A percentile compares a stretch with the other conserved stretches of the same genome.
Conservation (phyloP, 2,888 invertebrate genomes). For the Drosophila koepferae region DNA sequence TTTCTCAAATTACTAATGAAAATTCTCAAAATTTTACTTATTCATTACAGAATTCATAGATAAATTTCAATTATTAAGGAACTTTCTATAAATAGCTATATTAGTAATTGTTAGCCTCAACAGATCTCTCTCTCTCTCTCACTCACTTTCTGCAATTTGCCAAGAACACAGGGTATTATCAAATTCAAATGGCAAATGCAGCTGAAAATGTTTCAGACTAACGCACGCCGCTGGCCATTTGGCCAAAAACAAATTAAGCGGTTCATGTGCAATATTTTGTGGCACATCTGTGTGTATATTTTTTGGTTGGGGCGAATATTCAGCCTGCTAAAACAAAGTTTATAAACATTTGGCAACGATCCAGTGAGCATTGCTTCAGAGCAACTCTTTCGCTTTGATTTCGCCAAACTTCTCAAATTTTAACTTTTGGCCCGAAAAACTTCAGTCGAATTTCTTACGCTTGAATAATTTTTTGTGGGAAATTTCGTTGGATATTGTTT, state of each 20-base stretch:
- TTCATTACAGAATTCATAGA: neutral
- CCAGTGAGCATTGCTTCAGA: slow-evolving; percentile 8
- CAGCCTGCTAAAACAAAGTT: slow-evolving; percentile 1
- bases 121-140: neutral
- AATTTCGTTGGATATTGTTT: slow-evolving; percentile 61
- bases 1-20: neutral
- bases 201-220: neutral
- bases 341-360: slow-evolving; percentile 7
- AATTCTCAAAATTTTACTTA: neutral
- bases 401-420: slow-evolving; percentile 13
- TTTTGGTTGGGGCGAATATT: neutral
- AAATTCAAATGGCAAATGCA: neutral
- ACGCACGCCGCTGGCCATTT: slow-evolving; percentile 10
- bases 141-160: neutral
- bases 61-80: too few relatives aligned
- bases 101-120: neutral
- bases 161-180: neutral
- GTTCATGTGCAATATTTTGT: slow-evolving; percentile 45
- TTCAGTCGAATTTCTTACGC: slow-evolving; percentile 32
- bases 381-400: slow-evolving; percentile 23
- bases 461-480: slow-evolving; percentile 42
- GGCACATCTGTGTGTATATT: neutral
- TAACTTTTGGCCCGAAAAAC: slow-evolving; percentile 1
- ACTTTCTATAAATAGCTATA: neutral
- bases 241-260: slow-evolving; percentile 46